These are phyloP conservation scores for Alsophila aescularia DNA, from an alignment of 2,888 invertebrate genomes.

Conservation along the genomic window DNA sequence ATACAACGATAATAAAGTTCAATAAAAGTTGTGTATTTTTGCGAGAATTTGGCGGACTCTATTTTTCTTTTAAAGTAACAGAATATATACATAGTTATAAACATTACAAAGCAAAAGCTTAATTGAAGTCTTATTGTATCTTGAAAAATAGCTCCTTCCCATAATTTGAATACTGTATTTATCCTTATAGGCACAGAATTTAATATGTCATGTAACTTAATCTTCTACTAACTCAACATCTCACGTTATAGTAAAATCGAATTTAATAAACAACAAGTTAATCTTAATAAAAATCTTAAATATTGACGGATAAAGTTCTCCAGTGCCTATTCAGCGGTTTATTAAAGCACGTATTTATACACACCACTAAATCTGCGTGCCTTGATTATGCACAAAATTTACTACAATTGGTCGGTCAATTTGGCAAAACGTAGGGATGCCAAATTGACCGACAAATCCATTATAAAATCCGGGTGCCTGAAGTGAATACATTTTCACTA, in stretches of 20 bases:
- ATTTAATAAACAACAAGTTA: too few species aligned
- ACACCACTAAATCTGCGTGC: conserved; percentile 42
- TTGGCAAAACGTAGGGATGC: conserved; percentile 60
- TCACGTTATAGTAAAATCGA: too few species aligned
- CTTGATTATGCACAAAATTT: conserved; percentile 60
- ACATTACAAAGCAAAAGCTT: too few species aligned
- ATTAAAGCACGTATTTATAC: too few species aligned
- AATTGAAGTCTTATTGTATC: too few species aligned
- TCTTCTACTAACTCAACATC: conserved; percentile 14
- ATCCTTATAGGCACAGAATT: too few species aligned
- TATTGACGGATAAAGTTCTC: conserved; percentile 46
- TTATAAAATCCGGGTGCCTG: conserved; percentile 66
- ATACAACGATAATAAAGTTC: conserved; percentile 64
- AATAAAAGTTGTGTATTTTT: conserved; percentile 63
- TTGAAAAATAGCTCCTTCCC: too few species aligned
- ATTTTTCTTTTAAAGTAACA: conserved; percentile 14
- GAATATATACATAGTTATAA: too few species aligned
- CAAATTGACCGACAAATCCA: conserved; percentile 75
- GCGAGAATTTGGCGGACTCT: conserved; percentile 36
- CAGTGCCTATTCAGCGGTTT: conserved; percentile 43
- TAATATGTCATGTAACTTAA: conserved; percentile 3
- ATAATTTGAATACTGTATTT: too few species aligned
- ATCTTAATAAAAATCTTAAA: conserved; percentile 41
- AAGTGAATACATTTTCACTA: conserved; percentile 71
- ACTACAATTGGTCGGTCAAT: too few species aligned